Percentiles rank a stretch among this genome's conserved stretches.
These are phyloP conservation scores for Abscondita cerata DNA, from an alignment of 2,888 invertebrate species.

Conservation along the genomic window DNA sequence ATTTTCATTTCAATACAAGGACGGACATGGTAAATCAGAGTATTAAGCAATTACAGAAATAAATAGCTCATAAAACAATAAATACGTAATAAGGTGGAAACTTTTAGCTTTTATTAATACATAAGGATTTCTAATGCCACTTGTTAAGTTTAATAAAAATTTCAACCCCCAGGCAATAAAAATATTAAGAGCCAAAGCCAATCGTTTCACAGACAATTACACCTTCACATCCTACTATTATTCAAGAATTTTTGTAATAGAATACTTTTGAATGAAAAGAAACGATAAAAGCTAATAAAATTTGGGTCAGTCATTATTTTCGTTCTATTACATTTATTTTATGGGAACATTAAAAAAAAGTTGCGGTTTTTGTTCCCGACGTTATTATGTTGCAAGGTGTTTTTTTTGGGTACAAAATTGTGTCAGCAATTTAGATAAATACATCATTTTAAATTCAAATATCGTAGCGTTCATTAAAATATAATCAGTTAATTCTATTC, in stretches of 20 bases:
- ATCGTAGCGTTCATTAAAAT: background rate
- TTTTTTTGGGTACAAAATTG: slow-evolving; percentile 13
- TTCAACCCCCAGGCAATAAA: slow-evolving; percentile 24
- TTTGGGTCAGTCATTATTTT: slow-evolving; percentile 38
- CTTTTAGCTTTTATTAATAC: background rate
- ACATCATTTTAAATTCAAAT: too few relatives aligned
- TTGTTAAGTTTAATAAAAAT: slow-evolving; percentile 10
- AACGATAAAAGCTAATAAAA: slow-evolving; percentile 37
- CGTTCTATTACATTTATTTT: slow-evolving; percentile 22
- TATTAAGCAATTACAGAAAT: background rate
- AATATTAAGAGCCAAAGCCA: slow-evolving; percentile 23
- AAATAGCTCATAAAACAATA: background rate
- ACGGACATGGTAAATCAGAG: too few relatives aligned
- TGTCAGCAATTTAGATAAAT: slow-evolving; percentile 11
- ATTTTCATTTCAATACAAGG: too few relatives aligned
- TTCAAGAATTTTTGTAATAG: slow-evolving; percentile 36
- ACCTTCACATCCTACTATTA: slow-evolving; percentile 21
- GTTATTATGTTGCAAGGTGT: too few relatives aligned
- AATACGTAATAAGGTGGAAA: background rate
- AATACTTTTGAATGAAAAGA: slow-evolving; percentile 38
- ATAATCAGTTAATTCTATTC: slow-evolving; percentile 31
- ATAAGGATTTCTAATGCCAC: background rate
- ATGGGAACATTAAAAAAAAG: slow-evolving; percentile 22
- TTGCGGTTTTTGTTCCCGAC: slow-evolving; percentile 11
- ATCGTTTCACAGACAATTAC: slow-evolving; percentile 32